Conservation (phyloP, 2,888 invertebrate species). For the Parnassius orleans region DNA sequence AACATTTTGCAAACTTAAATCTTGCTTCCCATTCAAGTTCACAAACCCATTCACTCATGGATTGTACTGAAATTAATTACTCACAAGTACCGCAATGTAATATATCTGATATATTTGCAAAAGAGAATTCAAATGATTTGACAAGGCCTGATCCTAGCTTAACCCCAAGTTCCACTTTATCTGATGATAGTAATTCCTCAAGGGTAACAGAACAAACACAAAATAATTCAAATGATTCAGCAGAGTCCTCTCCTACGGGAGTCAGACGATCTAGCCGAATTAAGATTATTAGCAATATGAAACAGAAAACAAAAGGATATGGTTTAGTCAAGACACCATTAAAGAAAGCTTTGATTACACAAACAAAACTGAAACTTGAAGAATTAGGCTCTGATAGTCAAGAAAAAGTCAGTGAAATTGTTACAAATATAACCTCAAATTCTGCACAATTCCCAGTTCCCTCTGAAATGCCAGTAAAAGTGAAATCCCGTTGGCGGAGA, state of each 20-base stretch:
- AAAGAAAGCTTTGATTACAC: slow-evolving; percentile 72
- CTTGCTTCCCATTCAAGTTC: slow-evolving; percentile 43
- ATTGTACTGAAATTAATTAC: slow-evolving; percentile 48
- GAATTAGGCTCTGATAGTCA: slow-evolving; percentile 82
- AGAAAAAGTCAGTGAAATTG: slow-evolving; percentile 53
- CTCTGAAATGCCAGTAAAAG: slow-evolving; percentile 86
- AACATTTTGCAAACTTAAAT: slow-evolving; percentile 66
- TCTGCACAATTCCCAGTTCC: slow-evolving; percentile 70
- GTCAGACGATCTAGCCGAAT: slow-evolving; percentile 88
- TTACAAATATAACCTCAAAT: slow-evolving; percentile 51
- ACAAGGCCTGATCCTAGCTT: slow-evolving; percentile 68
- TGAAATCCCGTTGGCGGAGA: slow-evolving; percentile 88
- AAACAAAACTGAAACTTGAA: slow-evolving; percentile 78
- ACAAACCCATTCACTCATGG: slow-evolving; percentile 45
- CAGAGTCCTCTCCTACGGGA: slow-evolving; percentile 75
- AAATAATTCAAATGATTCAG: slow-evolving; percentile 67
- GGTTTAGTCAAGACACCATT: slow-evolving; percentile 82
- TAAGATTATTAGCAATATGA: slow-evolving; percentile 86
- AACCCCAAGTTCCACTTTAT: slow-evolving; percentile 69
- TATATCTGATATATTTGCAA: slow-evolving; percentile 54
- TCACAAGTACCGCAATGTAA: slow-evolving; percentile 47
- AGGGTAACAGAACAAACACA: slow-evolving; percentile 60
- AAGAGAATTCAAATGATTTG: slow-evolving; percentile 49
- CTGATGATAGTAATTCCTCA: slow-evolving; percentile 74
- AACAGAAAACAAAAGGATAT: slow-evolving; percentile 84